Evolutionary conservation across 1,140 invertebrate genomes (phyloP).

Genomic region (Hylaeus anthracinus): DNA sequence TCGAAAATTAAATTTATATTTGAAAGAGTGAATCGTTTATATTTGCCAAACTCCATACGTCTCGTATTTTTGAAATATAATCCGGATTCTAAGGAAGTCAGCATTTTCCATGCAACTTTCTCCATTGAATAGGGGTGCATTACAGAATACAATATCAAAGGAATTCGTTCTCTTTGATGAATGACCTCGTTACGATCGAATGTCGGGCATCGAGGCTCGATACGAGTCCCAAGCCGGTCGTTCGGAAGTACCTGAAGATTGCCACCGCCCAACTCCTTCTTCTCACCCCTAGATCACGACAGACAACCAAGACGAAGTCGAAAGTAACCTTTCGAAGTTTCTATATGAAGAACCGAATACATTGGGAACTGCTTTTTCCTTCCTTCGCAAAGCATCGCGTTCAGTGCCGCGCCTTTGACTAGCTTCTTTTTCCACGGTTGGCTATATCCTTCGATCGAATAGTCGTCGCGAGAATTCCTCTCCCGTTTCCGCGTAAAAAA

Average conservation of each 20-base stretch:
- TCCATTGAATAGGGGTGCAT: too few species aligned
- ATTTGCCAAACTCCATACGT: too few species aligned
- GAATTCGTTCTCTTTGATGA: slow-evolving; percentile 42
- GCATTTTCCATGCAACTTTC: too few species aligned
- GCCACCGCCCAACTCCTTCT: slow-evolving; percentile 33
- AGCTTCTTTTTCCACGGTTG: slow-evolving; percentile 19
- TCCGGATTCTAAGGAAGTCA: too few species aligned
- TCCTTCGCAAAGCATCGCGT: not conserved
- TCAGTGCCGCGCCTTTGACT: slow-evolving; percentile 31
- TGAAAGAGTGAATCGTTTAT: too few species aligned
- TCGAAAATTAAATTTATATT: too few species aligned
- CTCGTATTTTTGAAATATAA: too few species aligned
- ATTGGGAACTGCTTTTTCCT: slow-evolving; percentile 28
- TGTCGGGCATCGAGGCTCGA: slow-evolving; percentile 31
- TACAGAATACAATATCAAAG: slow-evolving; percentile 18
- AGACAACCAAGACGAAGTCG: not conserved
- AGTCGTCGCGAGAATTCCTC: too few species aligned
- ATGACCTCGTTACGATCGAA: slow-evolving; percentile 45
- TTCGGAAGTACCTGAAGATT: slow-evolving; percentile 65
- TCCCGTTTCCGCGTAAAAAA: too few species aligned
- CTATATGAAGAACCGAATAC: slow-evolving; percentile 59
- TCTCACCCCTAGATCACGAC: not conserved
- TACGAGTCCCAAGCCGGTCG: slow-evolving; percentile 59
- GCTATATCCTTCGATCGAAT: slow-evolving; percentile 44
- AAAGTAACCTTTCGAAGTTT: slow-evolving; percentile 45